Evolutionary conservation across 92 coral and sea anemone genomes (phyloP).

Genomic region (Parazoanthus atlanticus): DNA sequence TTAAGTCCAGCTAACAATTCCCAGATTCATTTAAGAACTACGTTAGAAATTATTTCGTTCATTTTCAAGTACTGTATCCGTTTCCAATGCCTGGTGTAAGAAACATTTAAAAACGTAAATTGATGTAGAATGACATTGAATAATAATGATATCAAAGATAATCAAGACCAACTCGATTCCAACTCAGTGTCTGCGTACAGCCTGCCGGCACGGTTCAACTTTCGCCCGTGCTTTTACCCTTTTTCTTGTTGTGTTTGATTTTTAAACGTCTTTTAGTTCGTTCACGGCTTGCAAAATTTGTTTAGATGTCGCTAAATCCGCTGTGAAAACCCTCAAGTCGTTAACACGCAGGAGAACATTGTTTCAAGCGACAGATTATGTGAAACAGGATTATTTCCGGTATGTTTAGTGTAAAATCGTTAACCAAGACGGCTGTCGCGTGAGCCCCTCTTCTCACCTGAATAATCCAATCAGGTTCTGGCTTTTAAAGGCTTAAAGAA

Average conservation of each 20-base stretch:
- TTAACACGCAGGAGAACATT: background rate
- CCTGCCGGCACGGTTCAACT: too few species aligned
- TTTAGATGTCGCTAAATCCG: background rate
- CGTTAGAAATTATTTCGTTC: background rate
- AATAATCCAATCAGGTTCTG: background rate
- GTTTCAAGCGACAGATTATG: conserved; percentile 18
- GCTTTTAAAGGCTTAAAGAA: conserved; percentile 6
- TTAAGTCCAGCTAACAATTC: background rate
- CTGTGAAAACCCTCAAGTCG: conserved; percentile 1
- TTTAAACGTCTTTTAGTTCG: background rate
- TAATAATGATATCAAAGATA: background rate
- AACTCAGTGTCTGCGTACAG: background rate
- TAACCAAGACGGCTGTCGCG: conserved; percentile 10
- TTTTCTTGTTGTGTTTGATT: background rate
- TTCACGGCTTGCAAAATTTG: background rate
- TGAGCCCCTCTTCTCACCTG: background rate
- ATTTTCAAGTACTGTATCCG: background rate
- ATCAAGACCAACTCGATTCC: background rate
- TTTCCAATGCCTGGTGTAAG: background rate
- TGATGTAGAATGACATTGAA: background rate
- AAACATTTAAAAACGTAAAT: background rate
- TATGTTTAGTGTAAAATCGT: background rate
- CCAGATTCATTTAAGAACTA: background rate
- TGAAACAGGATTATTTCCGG: conserved; percentile 12
- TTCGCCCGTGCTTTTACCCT: background rate